Evolutionary conservation across 2,797 vertebrate species (phyloP), one percentile per base, ranked within the genome.

Genomic region (Discoglossus pictus): DNA sequence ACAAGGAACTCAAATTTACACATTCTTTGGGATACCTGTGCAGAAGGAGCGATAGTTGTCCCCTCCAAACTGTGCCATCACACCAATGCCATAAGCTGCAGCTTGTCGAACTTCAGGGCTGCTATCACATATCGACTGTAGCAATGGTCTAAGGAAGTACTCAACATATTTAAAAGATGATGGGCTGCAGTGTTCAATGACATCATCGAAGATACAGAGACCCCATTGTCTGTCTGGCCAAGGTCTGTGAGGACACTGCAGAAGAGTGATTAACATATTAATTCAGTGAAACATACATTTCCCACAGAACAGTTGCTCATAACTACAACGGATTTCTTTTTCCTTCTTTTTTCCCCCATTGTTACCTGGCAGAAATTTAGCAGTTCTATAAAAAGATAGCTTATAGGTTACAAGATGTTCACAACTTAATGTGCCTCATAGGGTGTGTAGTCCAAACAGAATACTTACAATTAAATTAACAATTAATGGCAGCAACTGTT

Each of bases 211-310:
- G 77, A 99, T 99, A 80, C 97, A 99, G 21, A 99, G 82, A 1
- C 97, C 97, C 97, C 97, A 99, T 62, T 99, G 97, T 53, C 95
- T 81, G 87, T 99, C 97, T 0, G 97, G 93, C 97, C 97, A 99
- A 0, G 96, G 96, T 78, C 96, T 92, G 58, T 92, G 93, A 1
- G 95, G 93, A 82, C 94, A 95, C 97, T 99, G 40, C 4, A 35
- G 12, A 27, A 43, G 12, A 43, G 39, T 34, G 6, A 10, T n/a
- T 6, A 24, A 50, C 9, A 25, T n/a, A 15, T 15, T 8, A 51
- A 31, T 25, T 2, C n/a, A n/a, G n/a, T n/a, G n/a, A n/a, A n/a
- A n/a, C n/a, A n/a, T n/a, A n/a, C n/a, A n/a, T n/a, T n/a, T n/a
- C n/a, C n/a, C n/a, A n/a, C n/a, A n/a, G n/a, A n/a, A n/a, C n/a